Evolutionary conservation across 2,888 invertebrate species (phyloP), one percentile per base, ranked within the genome.

Genomic region (Gandaritis pyraliata): DNA sequence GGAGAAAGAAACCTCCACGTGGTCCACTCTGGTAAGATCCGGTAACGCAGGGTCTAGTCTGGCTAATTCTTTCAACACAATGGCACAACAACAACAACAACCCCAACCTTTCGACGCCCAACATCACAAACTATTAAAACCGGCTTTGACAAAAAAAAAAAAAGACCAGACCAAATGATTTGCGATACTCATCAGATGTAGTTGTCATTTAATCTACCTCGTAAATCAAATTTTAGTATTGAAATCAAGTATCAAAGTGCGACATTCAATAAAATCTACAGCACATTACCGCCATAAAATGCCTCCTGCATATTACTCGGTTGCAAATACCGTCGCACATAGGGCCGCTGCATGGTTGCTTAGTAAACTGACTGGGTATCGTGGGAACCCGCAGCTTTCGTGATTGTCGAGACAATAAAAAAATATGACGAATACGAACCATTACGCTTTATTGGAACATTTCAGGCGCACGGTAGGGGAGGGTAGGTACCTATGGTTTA

Each of bases 391-490:
- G 23, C 13, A 71, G 72, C 66, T 71, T 84, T 82, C 90, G 90
- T 89, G 90, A 83, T 83, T 72, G 78, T 73, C 66, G 72, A 69
- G 73, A 83, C 85, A 82, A 85, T 88, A 88, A 90, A 91, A 84
- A 88, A 90, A 88, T 85, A 87, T 87, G 82, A 87, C 80, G 76
- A 85, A 86, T 85, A 75, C 77, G 72, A 56, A 77, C 81, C 75
- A 86, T 85, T 87, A 87, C 84, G 79, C 68, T 83, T 81, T 85
- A 86, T 83, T 80, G 81, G 82, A 78, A 82, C 81, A 86, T 86
- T 84, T 79, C 78, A 78, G 78, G 82, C 83, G 87, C 87, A 84
- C 88, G 86, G 83, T 85, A 78, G 73, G 65, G 65, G 65, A 76
- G 77, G 77, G 71, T 73, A 63, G 77, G 71, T 73, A 63, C 43